A percentile compares a stretch with the other conserved stretches of the same genome.
phyloP scores from a whole-genome alignment of 2,113 vertebrate species.

The Archilochus colubris region DNA sequence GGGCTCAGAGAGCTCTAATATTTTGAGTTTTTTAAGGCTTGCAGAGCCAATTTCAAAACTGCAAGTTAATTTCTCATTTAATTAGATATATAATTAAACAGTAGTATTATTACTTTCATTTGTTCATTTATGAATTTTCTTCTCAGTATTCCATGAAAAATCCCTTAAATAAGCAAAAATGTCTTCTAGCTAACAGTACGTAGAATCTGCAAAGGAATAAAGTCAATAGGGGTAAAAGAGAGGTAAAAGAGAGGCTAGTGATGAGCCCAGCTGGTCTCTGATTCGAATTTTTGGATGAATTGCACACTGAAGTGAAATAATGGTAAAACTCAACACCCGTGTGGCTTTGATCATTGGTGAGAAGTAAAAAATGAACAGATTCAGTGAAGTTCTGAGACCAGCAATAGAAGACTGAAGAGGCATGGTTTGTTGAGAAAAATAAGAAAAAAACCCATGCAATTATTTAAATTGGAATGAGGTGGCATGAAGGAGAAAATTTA shows the following conservation, averaged over 20 bases:
- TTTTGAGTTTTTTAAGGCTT: neutral
- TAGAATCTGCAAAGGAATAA: neutral
- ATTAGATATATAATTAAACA: conserved; percentile 18
- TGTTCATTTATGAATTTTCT: neutral
- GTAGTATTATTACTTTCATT: conserved; percentile 16
- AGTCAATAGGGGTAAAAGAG: neutral
- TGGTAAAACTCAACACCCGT: neutral
- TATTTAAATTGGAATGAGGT: neutral
- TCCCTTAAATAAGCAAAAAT: neutral
- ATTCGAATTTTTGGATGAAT: neutral
- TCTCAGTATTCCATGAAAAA: neutral
- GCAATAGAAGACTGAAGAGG: neutral
- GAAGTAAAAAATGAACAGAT: neutral
- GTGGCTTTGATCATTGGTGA: neutral
- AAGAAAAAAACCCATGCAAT: too few relatives aligned
- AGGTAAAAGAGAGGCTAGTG: neutral
- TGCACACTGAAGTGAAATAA: neutral
- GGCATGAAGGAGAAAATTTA: neutral
- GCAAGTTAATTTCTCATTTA: conserved; percentile 10
- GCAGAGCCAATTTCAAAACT: neutral
- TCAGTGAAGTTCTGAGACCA: neutral
- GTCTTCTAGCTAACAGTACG: neutral
- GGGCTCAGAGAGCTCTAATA: neutral
- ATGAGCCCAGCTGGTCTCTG: neutral
- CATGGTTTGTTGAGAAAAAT: neutral